Conservation (phyloP, 2,888 invertebrate species). For the Parasteatoda lunata region DNA sequence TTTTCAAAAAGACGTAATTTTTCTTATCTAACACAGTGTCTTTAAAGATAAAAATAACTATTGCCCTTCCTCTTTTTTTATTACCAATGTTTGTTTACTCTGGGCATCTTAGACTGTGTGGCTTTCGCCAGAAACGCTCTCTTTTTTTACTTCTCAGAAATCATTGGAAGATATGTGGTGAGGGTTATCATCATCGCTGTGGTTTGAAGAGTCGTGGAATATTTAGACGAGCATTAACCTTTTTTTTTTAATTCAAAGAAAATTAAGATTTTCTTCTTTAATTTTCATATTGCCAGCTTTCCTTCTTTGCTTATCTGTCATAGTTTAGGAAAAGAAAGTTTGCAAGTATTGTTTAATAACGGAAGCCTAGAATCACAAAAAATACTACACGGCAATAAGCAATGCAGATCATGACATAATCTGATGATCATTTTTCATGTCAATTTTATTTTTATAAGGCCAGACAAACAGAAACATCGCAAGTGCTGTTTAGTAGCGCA, state of each 20-base stretch:
- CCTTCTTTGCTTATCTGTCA: neutral
- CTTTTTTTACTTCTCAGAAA: conserved; percentile 4
- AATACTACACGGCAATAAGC: too few species aligned
- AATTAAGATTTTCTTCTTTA: conserved; percentile 19
- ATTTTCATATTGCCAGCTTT: conserved; percentile 5
- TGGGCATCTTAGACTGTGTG: conserved; percentile 34
- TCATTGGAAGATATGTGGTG: conserved; percentile 1
- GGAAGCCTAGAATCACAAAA: too few species aligned
- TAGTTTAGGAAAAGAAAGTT: conserved; percentile 8
- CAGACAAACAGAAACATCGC: too few species aligned
- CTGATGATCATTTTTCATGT: too few species aligned
- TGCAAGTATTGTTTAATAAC: neutral
- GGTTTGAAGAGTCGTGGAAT: conserved; percentile 4
- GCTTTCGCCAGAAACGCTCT: conserved; percentile 7
- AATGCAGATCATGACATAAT: too few species aligned
- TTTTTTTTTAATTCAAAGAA: conserved; percentile 25
- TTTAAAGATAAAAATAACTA: conserved; percentile 29
- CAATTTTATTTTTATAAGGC: too few species aligned
- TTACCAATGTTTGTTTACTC: conserved; percentile 27
- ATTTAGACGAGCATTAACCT: conserved; percentile 42
- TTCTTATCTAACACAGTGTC: neutral
- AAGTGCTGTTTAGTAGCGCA: too few species aligned
- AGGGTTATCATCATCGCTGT: conserved; percentile 14
- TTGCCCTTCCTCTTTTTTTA: neutral
- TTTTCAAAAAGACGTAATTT: neutral